Evolutionary conservation across 1,140 invertebrate species (phyloP).

Genomic region (Rhyzopertha dominica): DNA sequence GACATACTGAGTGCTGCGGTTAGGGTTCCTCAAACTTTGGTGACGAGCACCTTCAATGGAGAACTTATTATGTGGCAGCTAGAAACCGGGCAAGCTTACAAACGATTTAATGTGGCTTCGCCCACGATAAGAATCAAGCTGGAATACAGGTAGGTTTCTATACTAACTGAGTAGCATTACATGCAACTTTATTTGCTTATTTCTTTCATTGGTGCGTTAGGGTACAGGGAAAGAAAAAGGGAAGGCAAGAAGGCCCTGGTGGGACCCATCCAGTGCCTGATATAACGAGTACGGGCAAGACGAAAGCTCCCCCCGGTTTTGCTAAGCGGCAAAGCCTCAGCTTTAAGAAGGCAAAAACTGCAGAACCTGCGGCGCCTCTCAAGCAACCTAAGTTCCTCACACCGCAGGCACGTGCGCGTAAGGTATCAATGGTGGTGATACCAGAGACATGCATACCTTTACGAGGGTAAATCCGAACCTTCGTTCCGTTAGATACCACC

Average conservation of each 20-base stretch:
- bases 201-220: no score
- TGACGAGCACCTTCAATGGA: constrained; percentile 65
- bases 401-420: not conserved
- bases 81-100: constrained; percentile 39
- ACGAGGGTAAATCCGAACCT: no score
- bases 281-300: not conserved
- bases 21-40: constrained; percentile 58
- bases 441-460: constrained; percentile 33
- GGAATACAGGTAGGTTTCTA: constrained; percentile 31
- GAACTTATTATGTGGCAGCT: constrained; percentile 69
- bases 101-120: constrained; percentile 36
- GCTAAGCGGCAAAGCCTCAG: not conserved
- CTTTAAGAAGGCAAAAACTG: not conserved
- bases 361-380: constrained; percentile 3
- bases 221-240: not conserved
- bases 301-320: not conserved
- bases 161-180: constrained; percentile 14
- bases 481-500: no score
- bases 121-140: constrained; percentile 41
- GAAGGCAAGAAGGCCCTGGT: constrained; percentile 16
- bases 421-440: constrained; percentile 16
- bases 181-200: no score
- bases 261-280: constrained; percentile 10
- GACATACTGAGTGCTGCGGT: constrained; percentile 63
- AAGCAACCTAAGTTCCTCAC: not conserved